Conservation (phyloP, 2,113 vertebrate species). For the Ctenomys sociabilis region DNA sequence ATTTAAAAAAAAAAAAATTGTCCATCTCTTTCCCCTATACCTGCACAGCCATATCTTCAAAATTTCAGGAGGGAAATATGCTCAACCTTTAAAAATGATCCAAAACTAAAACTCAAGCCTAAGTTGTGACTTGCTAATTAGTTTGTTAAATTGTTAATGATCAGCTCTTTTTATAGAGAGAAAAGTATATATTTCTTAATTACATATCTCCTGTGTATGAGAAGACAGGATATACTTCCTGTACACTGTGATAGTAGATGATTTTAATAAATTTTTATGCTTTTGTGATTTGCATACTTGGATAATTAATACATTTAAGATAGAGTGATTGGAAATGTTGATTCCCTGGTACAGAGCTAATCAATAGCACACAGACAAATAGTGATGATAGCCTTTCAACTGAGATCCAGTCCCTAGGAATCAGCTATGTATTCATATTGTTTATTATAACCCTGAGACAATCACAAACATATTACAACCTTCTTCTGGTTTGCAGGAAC, state of each 20-base stretch:
- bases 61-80: not conserved
- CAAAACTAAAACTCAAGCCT: not conserved
- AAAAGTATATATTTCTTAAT: not conserved
- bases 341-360: not conserved
- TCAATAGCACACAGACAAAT: not conserved
- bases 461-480: not conserved
- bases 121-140: not conserved
- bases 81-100: conserved; percentile 1
- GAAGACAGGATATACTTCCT: not conserved
- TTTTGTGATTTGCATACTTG: not conserved
- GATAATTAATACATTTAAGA: conserved; percentile 6
- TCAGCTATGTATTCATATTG: not conserved
- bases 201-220: not conserved
- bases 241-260: not conserved
- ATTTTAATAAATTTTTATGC: not conserved
- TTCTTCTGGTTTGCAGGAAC: not conserved
- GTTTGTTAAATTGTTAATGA: not conserved
- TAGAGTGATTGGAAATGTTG: not conserved
- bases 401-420: not conserved
- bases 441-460: not conserved
- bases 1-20: no score
- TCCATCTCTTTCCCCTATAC: not conserved
- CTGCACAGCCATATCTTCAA: not conserved
- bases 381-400: not conserved
- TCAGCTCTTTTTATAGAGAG: not conserved